Evolutionary conservation across 2,797 vertebrate species (phyloP).

Genomic region (Scyliorhinus canicula): DNA sequence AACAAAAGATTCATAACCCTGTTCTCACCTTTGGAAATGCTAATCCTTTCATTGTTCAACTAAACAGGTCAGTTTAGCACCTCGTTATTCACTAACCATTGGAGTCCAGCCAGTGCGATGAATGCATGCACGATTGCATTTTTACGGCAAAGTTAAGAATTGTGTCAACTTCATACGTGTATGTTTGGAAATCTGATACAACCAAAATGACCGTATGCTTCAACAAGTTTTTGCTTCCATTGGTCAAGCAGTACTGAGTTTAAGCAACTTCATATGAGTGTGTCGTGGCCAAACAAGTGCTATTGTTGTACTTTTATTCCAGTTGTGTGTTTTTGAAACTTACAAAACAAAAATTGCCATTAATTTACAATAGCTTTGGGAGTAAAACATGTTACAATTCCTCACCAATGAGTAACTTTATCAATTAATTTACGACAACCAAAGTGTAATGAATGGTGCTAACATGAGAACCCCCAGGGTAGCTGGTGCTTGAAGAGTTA

Average conservation of each 20-base stretch:
- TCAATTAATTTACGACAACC: no score
- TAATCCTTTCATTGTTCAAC: conserved; percentile 14
- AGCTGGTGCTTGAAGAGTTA: background rate
- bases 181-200: background rate
- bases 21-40: conserved; percentile 28
- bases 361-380: background rate
- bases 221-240: background rate
- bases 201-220: background rate
- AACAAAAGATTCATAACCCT: conserved; percentile 18
- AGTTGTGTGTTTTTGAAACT: no score
- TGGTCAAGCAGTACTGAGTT: no score
- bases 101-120: background rate
- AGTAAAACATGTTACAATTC: background rate
- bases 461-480: background rate
- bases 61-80: conserved; percentile 19
- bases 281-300: background rate
- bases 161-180: background rate
- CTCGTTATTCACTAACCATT: conserved; percentile 9
- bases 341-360: background rate
- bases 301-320: background rate
- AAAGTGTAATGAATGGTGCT: background rate
- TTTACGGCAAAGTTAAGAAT: background rate
- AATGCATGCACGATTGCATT: background rate
- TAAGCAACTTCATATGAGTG: background rate
- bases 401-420: background rate